These are phyloP conservation scores for Cheumatopsyche charites DNA, from an alignment of 1,140 invertebrate species.

Conservation along the genomic window DNA sequence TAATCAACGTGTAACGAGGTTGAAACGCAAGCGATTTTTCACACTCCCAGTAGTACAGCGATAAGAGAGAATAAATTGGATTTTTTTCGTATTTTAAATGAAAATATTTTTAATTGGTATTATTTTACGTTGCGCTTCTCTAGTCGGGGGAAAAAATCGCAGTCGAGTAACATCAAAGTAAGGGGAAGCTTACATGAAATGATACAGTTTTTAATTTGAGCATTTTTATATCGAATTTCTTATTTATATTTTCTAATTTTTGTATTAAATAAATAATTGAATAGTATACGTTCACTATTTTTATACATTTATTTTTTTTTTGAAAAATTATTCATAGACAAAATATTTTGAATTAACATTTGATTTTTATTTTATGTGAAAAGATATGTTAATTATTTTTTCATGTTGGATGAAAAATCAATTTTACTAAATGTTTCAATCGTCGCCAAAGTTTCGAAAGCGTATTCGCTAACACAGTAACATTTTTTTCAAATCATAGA, in stretches of 20 bases:
- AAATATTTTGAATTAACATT: too few species aligned
- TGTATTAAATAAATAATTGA: too few species aligned
- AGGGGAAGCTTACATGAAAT: slow-evolving; percentile 4
- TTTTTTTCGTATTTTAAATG: slow-evolving; percentile 41
- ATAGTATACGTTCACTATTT: too few species aligned
- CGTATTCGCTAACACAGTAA: slow-evolving; percentile 28
- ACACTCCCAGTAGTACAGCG: slow-evolving; percentile 21
- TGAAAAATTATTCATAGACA: too few species aligned
- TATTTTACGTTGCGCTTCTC: slow-evolving; percentile 44
- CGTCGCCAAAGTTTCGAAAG: not conserved
- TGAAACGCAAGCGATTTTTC: slow-evolving; percentile 5
- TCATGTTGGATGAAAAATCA: too few species aligned
- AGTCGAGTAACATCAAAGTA: slow-evolving; percentile 15
- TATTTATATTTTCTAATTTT: too few species aligned
- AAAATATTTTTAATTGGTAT: slow-evolving; percentile 47
- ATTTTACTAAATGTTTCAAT: slow-evolving; percentile 6
- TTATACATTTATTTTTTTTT: too few species aligned
- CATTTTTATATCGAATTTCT: too few species aligned
- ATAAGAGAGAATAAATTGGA: slow-evolving; percentile 44
- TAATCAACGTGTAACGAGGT: slow-evolving; percentile 4
- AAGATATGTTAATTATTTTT: too few species aligned
- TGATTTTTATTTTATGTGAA: too few species aligned
- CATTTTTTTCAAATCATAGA: slow-evolving; percentile 31
- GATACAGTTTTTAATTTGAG: not conserved
- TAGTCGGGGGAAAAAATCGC: not conserved